A percentile compares a stretch with the other conserved stretches of the same genome.
Evolutionary conservation across 2,113 vertebrate species (phyloP).

Genomic region (Cacatua alba): DNA sequence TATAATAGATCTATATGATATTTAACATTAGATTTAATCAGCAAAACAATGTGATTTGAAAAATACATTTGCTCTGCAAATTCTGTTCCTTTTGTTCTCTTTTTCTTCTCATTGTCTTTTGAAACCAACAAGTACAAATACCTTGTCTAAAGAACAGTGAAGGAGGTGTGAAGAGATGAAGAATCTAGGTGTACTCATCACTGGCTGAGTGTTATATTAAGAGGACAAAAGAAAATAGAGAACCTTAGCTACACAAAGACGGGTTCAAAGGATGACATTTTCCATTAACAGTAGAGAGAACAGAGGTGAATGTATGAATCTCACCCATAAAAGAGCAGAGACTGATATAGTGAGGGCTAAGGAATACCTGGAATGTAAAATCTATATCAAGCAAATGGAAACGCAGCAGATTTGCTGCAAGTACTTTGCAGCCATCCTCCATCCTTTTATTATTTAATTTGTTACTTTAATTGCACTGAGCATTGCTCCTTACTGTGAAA

Average conservation of each 20-base stretch:
- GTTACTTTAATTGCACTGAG: not conserved
- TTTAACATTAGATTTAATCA: not conserved
- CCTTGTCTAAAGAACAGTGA: not conserved
- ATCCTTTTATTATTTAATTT: not conserved
- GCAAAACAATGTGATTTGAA: not conserved
- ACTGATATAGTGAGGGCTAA: not conserved
- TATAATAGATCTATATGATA: not conserved
- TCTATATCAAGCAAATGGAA: too few species aligned
- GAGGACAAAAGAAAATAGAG: not conserved
- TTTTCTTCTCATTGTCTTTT: not conserved
- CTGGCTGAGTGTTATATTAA: not conserved
- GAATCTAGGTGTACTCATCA: not conserved
- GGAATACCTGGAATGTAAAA: not conserved
- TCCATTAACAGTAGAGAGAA: not conserved
- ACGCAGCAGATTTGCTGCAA: not conserved
- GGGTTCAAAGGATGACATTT: not conserved
- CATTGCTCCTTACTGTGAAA: not conserved
- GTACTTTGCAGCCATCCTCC: not conserved
- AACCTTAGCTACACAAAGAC: not conserved
- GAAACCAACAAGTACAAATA: not conserved
- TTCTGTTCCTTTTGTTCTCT: not conserved
- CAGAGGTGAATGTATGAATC: not conserved
- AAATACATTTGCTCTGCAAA: not conserved
- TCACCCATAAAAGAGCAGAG: not conserved
- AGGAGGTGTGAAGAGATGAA: not conserved